Conservation (phyloP, 2,888 invertebrate species). For the Aspidiotus rigidus region DNA sequence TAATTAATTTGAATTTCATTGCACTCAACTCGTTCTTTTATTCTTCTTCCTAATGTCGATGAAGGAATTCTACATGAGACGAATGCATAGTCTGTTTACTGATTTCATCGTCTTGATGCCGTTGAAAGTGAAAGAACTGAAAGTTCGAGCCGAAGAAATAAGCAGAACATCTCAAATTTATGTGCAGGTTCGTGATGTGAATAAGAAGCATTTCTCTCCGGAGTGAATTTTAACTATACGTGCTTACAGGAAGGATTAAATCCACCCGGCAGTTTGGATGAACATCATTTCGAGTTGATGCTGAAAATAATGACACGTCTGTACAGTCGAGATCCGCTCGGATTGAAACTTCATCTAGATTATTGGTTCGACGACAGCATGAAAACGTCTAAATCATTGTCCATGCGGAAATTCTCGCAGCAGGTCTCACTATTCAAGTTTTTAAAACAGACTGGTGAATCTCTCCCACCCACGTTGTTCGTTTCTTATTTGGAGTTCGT, state of each 20-base stretch:
- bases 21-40: constrained; percentile 9
- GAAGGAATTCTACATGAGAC: constrained; percentile 68
- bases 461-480: constrained; percentile 72
- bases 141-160: constrained; percentile 79
- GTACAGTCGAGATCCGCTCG: constrained; percentile 64
- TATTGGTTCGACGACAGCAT: constrained; percentile 58
- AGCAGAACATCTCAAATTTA: constrained; percentile 68
- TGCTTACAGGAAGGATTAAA: constrained; percentile 40
- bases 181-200: constrained; percentile 43
- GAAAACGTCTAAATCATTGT: constrained; percentile 35
- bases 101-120: constrained; percentile 92
- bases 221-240: constrained; percentile 18
- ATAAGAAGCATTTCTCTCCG: neutral
- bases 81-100: constrained; percentile 73
- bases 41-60: constrained; percentile 35
- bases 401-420: constrained; percentile 31
- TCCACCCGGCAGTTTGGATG: constrained; percentile 51
- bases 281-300: constrained; percentile 71
- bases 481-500: constrained; percentile 81
- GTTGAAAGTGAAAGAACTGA: constrained; percentile 72
- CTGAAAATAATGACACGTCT: constrained; percentile 67
- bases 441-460: constrained; percentile 75
- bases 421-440: constrained; percentile 76
- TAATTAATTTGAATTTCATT: neutral
- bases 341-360: constrained; percentile 61